Evolutionary conservation across 2,113 vertebrate genomes (phyloP).

Genomic region (Clarias gariepinus): DNA sequence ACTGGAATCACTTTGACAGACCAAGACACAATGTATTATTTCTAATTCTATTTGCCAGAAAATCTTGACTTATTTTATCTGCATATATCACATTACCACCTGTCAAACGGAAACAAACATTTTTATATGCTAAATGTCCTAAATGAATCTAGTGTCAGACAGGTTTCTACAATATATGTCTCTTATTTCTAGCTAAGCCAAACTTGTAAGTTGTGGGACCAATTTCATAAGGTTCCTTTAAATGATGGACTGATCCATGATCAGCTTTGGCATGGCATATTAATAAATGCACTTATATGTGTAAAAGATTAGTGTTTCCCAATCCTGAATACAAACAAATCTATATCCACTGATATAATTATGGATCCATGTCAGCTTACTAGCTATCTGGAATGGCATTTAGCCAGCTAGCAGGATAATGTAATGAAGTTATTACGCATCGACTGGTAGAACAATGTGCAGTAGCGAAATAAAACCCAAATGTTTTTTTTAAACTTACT

Average conservation of each 20-base stretch:
- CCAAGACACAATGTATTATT: constrained; percentile 45
- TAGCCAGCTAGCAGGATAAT: neutral
- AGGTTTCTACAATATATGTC: constrained; percentile 16
- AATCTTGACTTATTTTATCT: constrained; percentile 7
- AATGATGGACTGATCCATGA: neutral
- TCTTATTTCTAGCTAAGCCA: neutral
- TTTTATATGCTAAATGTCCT: neutral
- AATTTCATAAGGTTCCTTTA: constrained; percentile 1
- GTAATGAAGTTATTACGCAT: neutral
- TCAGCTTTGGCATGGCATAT: neutral
- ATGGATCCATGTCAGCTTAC: neutral
- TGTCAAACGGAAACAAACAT: neutral
- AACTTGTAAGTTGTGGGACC: neutral
- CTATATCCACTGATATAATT: neutral
- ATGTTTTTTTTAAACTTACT: neutral
- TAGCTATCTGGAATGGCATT: neutral
- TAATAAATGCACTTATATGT: constrained; percentile 20
- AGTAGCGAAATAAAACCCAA: neutral
- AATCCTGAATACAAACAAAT: neutral
- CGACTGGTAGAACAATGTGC: neutral
- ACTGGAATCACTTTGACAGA: constrained; percentile 43
- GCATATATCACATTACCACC: neutral
- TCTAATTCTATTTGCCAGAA: constrained; percentile 36
- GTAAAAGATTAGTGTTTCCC: constrained; percentile 10
- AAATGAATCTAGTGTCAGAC: neutral